Evolutionary conservation across 1,140 invertebrate genomes (phyloP), one percentile per base, ranked within the genome.

Genomic region (Drosophila sulfurigaster): DNA sequence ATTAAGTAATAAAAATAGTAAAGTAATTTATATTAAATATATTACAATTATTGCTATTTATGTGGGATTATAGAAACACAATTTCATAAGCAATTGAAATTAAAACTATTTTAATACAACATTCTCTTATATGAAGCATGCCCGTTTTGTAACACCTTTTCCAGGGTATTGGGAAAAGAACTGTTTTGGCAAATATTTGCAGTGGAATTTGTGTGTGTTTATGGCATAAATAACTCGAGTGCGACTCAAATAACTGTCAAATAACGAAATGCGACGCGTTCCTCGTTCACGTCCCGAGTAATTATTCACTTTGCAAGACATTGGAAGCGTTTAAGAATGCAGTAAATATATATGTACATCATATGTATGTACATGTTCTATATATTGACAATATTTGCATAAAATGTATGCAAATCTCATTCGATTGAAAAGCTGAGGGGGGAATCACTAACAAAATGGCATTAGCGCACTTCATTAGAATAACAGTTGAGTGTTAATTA

Each of bases 141-240:
- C 35, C 35, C n/a, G n/a, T 5, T 13, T n/a, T 3, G 1, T 5
- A 43, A 38, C 2, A 38, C 35, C 20, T 25, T 38, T 7, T 38
- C 2, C 35, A 8, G 35, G 11, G 41, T 43, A 43, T n/a, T n/a
- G 38, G n/a, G 41, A 8, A 20, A 41, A 41, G 1, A 57, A 57
- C 16, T 20, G 32, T 54, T 56, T 56, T 52, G 15, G 10, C 41
- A 43, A 43, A 43, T 49, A 49, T 15, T 49, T 49, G 25, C 1
- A 38, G 32, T 11, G 15, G 32, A 57, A 51, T 70, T 5, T 41
- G 30, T 32, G 6, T 25, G 20, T 25, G 20, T 25, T 25, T 25
- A 25, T 10, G 32, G 60, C 74, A 79, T 78, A 79, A 79, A 79
- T 73, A 67, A 79, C 78, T 65, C 75, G 35, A 48, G 41, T 13